These are phyloP conservation scores for Chymomyza costata DNA, from an alignment of 1,140 invertebrate species.

Conservation along the genomic window DNA sequence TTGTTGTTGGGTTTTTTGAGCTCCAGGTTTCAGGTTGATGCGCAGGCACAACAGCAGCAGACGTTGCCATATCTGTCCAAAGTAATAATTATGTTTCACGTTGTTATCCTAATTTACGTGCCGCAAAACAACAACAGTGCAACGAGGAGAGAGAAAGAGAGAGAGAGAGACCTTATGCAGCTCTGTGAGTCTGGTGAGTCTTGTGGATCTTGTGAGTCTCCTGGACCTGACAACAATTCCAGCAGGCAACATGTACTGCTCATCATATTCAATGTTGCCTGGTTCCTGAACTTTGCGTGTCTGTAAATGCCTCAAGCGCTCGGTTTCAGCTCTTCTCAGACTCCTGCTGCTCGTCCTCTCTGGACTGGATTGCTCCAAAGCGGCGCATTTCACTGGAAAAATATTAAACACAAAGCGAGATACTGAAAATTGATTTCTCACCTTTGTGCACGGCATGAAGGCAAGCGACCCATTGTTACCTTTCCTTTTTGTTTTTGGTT, in stretches of 20 bases:
- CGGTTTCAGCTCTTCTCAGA: constrained; percentile 7
- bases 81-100: constrained; percentile 73
- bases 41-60: constrained; percentile 21
- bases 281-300: constrained; percentile 16
- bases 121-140: constrained; percentile 32
- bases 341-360: too few species aligned
- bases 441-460: constrained; percentile 65
- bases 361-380: constrained; percentile 5
- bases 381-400: constrained; percentile 69
- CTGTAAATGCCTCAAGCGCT: constrained; percentile 35
- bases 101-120: constrained; percentile 74
- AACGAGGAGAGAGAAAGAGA: too few species aligned
- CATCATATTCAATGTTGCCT: constrained; percentile 8
- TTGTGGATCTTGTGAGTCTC: too few species aligned
- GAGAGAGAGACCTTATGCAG: too few species aligned
- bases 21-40: neutral
- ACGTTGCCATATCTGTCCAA: constrained; percentile 66
- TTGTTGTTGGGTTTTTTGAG: too few species aligned
- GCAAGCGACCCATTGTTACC: constrained; percentile 9
- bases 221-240: too few species aligned
- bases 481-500: too few species aligned
- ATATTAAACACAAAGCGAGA: constrained; percentile 70
- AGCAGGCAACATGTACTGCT: too few species aligned
- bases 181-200: too few species aligned
- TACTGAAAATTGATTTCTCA: constrained; percentile 74